Conservation (phyloP, 1,140 invertebrate species). For the Bicyclus anynana region DNA sequence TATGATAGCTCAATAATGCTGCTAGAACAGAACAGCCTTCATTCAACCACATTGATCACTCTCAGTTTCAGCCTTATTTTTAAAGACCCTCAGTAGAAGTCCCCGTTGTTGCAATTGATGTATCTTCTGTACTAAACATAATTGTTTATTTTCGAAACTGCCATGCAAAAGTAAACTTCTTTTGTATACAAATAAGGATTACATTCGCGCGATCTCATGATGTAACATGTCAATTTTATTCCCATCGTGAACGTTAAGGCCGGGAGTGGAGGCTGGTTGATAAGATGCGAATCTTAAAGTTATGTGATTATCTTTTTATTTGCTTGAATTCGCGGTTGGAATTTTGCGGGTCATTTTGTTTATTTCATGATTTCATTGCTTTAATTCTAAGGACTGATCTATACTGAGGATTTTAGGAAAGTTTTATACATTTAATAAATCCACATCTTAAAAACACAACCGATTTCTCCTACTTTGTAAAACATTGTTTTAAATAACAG, state of each 20-base stretch:
- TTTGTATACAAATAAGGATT: neutral
- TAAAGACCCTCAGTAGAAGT: neutral
- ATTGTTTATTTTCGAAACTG: neutral
- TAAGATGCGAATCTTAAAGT: slow-evolving; percentile 20
- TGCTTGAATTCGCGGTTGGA: neutral
- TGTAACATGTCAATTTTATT: slow-evolving; percentile 24
- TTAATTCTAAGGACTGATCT: neutral
- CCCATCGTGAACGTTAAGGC: slow-evolving; percentile 27
- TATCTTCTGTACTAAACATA: neutral
- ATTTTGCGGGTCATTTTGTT: neutral
- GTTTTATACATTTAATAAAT: no score
- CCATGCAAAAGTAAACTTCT: neutral
- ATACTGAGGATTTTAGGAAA: neutral
- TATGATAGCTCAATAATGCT: no score
- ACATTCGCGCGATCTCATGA: neutral
- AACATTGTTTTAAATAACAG: no score
- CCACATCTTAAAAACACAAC: no score
- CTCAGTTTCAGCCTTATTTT: neutral
- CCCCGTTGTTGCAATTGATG: neutral
- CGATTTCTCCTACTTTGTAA: no score
- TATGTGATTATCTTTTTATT: slow-evolving; percentile 7
- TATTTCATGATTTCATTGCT: neutral
- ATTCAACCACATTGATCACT: neutral
- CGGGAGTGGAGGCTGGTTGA: slow-evolving; percentile 24
- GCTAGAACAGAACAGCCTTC: neutral